Evolutionary conservation across 1,140 invertebrate species (phyloP).

Genomic region (Drusus annulatus): DNA sequence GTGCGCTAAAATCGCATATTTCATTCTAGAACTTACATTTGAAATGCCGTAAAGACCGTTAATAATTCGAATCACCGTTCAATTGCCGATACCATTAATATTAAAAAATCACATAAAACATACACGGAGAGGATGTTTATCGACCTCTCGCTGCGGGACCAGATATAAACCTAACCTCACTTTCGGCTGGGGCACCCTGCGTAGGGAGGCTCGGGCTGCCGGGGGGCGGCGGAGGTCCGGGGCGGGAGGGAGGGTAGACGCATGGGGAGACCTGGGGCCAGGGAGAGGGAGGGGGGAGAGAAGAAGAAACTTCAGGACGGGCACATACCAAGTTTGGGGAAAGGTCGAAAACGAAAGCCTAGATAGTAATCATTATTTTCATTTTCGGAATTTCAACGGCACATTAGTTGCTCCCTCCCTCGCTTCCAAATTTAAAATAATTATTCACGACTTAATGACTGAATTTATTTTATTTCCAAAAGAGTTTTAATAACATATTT

Average conservation of each 20-base stretch:
- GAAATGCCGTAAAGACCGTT: slow-evolving; percentile 36
- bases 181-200: slow-evolving; percentile 21
- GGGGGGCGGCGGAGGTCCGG: slow-evolving; percentile 8
- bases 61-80: slow-evolving; percentile 36
- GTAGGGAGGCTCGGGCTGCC: background rate
- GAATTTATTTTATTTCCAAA: no score
- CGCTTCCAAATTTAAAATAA: no score
- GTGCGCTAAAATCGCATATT: slow-evolving; percentile 38
- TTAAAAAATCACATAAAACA: slow-evolving; percentile 43
- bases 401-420: no score
- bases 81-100: background rate
- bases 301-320: slow-evolving; percentile 13
- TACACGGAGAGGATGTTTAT: slow-evolving; percentile 50
- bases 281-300: slow-evolving; percentile 15
- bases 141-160: slow-evolving; percentile 55
- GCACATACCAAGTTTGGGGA: slow-evolving; percentile 25
- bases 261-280: background rate
- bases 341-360: slow-evolving; percentile 27
- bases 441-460: no score
- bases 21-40: slow-evolving; percentile 45
- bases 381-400: no score
- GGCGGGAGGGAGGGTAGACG: background rate
- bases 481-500: no score
- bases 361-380: no score
- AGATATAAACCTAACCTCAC: slow-evolving; percentile 58